Evolutionary conservation across 2,888 invertebrate genomes (phyloP), one percentile per base, ranked within the genome.

Genomic region (Apamea monoglypha): DNA sequence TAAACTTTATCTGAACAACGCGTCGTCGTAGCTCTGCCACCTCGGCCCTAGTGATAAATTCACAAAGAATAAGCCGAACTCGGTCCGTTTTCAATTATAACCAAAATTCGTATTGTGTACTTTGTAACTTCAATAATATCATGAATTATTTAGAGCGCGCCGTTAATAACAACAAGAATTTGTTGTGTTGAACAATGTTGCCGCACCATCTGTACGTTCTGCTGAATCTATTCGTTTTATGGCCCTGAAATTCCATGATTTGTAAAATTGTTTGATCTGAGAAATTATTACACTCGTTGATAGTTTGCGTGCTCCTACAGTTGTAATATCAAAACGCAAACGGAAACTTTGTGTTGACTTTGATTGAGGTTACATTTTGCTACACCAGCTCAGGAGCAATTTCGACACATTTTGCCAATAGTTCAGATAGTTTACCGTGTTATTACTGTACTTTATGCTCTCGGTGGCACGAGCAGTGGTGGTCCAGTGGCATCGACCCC

Each of bases 1-100:
- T 96, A 95, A 96, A 96, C 95, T 96, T 96, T 96, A 96, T 95
- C 95, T 92, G 94, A 93, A 93, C 94, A 95, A 94, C 92, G 95
- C 95, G 94, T 95, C 94, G 92, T 93, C 93, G 93, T 92, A 85
- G 85, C 91, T 91, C 91, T 90, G 91, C 91, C 91, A 93, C 93
- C 92, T 92, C 92, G 91, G 92, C 92, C 91, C 91, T 90, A 92
- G 95, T 94, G 95, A 96, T 96, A 95, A 95, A 95, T 95, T 94
- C 91, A 92, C 93, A 94, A 96, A 95, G 95, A 96, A 95, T 94
- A 94, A 94, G 91, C 94, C 92, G 88, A 96, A 96, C 95, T 95
- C 94, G 85, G 92, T 92, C 94, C 93, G 92, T 94, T 96, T 96
- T 95, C 95, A 96, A 96, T 96, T 96, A 95, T 93, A 94, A 92